phyloP scores from a whole-genome alignment of 2,113 vertebrate genomes.

The Equus przewalskii region DNA sequence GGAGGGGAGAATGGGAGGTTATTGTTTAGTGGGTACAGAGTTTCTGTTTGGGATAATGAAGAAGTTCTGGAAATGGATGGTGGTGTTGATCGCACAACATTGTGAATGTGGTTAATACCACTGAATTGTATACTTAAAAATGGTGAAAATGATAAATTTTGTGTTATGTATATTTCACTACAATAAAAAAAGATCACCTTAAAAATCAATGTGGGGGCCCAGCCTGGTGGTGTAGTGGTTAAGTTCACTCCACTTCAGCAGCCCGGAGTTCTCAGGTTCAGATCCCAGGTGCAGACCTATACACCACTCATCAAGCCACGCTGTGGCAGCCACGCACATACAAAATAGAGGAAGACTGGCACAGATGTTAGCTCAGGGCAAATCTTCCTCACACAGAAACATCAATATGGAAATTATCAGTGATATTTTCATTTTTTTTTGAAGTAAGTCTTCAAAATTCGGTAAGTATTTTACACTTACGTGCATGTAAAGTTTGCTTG shows the following conservation, averaged over 20 bases:
- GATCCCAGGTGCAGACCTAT: too few relatives aligned
- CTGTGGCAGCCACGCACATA: too few relatives aligned
- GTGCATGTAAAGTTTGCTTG: not conserved
- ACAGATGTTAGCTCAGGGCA: too few relatives aligned
- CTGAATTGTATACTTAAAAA: not conserved
- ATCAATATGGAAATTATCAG: not conserved
- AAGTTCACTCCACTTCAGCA: too few relatives aligned
- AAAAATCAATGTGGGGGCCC: not conserved
- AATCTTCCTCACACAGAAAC: too few relatives aligned
- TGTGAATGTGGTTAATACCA: not conserved
- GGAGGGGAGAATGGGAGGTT: not conserved
- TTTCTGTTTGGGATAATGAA: not conserved
- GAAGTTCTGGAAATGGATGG: not conserved
- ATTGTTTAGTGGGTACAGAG: not conserved
- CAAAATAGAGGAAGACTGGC: too few relatives aligned
- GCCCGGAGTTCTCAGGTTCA: too few relatives aligned
- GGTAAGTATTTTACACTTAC: not conserved
- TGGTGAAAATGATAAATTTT: not conserved
- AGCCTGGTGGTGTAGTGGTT: not conserved
- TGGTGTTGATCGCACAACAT: not conserved
- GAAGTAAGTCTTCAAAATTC: not conserved
- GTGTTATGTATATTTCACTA: not conserved
- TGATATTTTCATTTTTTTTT: not conserved
- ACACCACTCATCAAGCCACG: too few relatives aligned
- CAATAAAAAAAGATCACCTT: not conserved